Evolutionary conservation across 2,888 invertebrate species (phyloP).

Genomic region (Pristionchus entomophagus): DNA sequence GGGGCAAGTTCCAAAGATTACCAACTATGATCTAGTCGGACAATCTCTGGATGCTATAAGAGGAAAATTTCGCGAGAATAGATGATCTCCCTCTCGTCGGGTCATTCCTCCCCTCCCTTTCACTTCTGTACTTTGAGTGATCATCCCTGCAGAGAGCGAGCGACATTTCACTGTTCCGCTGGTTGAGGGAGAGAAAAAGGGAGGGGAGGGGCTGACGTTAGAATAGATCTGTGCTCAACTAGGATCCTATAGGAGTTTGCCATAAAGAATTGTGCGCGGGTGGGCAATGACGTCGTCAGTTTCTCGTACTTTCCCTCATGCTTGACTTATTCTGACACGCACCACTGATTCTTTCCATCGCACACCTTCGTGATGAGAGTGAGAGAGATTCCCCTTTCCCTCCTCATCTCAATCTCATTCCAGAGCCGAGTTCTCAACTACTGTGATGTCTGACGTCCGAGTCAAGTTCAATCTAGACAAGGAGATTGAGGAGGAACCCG

Average conservation of each 20-base stretch:
- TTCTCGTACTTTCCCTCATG: not conserved
- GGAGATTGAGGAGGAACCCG: constrained; percentile 37
- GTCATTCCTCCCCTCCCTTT: not conserved
- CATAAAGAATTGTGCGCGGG: too few species aligned
- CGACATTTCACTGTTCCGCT: constrained; percentile 1
- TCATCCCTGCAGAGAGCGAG: not conserved
- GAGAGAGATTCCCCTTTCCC: not conserved
- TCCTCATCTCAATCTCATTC: not conserved
- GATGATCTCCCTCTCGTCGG: not conserved
- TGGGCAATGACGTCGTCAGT: too few species aligned
- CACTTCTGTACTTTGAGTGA: constrained; percentile 8
- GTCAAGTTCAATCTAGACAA: constrained; percentile 61
- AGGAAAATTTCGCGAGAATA: not conserved
- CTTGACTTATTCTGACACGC: not conserved
- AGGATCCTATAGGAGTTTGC: not conserved
- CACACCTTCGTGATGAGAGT: not conserved
- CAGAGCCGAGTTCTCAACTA: constrained; percentile 13
- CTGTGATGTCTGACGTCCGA: constrained; percentile 65
- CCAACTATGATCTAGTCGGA: not conserved
- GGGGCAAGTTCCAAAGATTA: not conserved
- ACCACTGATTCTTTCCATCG: not conserved
- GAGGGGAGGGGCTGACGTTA: not conserved
- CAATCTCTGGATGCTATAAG: constrained; percentile 15
- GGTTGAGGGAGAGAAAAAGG: not conserved
- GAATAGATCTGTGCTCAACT: not conserved